Evolutionary conservation across 2,888 invertebrate species (phyloP).

Genomic region (Callyntrura sp.): DNA sequence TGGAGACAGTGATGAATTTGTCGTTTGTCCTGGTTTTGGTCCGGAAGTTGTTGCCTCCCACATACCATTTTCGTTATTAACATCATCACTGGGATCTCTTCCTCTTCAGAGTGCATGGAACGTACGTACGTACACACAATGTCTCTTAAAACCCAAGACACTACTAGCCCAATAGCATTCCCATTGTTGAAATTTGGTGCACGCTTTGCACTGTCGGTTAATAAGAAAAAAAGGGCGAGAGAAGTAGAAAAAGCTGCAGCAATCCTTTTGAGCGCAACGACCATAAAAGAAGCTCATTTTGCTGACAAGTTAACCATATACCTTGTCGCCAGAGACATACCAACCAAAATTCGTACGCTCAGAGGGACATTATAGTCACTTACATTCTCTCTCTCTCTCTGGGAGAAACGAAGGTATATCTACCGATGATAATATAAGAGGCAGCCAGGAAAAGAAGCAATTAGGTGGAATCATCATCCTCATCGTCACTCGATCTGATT

Average conservation of each 20-base stretch:
- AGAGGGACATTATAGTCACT: background rate
- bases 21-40: constrained; percentile 73
- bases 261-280: background rate
- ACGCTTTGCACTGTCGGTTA: too few relatives aligned
- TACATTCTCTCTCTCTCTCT: background rate
- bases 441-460: constrained; percentile 2
- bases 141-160: too few relatives aligned
- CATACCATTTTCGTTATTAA: constrained; percentile 36
- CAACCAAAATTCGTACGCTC: background rate
- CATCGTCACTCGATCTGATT: background rate
- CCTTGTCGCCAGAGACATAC: too few relatives aligned
- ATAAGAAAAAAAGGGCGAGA: background rate
- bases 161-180: too few relatives aligned
- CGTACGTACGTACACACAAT: background rate
- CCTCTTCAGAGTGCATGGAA: too few relatives aligned
- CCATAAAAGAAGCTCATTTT: constrained; percentile 9
- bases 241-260: background rate
- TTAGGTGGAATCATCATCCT: constrained; percentile 28
- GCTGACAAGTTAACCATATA: too few relatives aligned
- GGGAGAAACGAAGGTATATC: background rate
- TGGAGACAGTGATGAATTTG: constrained; percentile 76
- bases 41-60: constrained; percentile 61
- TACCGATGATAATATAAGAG: background rate
- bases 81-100: background rate
- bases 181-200: too few relatives aligned